phyloP scores from a whole-genome alignment of 1,140 invertebrate genomes.

The Trichogramma pretiosum region DNA sequence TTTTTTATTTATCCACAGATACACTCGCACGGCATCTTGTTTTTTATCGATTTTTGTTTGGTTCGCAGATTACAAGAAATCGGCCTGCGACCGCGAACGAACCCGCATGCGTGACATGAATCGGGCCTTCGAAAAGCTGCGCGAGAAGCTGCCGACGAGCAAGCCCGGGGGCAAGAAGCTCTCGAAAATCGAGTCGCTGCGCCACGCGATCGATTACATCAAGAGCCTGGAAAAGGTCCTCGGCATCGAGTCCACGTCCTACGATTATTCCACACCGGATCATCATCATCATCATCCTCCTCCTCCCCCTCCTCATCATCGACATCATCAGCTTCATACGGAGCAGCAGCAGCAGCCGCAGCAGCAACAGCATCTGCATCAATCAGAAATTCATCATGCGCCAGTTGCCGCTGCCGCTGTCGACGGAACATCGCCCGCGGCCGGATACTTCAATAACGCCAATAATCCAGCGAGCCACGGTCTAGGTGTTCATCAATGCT shows the following conservation, averaged over 20 bases:
- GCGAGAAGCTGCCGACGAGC: slow-evolving; percentile 66
- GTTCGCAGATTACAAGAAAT: slow-evolving; percentile 71
- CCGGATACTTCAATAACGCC: no score
- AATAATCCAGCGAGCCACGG: no score
- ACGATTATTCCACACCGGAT: no score
- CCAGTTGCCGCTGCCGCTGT: slow-evolving; percentile 8
- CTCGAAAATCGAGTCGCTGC: slow-evolving; percentile 76
- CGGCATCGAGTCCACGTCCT: slow-evolving; percentile 2
- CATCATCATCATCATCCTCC: no score
- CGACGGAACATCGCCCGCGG: no score
- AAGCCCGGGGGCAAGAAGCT: slow-evolving; percentile 83
- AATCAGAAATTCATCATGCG: no score
- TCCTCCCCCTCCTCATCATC: no score
- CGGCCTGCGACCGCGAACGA: slow-evolving; percentile 75
- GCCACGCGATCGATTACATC: slow-evolving; percentile 75
- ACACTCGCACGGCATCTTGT: not conserved
- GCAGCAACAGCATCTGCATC: not conserved
- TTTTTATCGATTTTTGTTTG: not conserved
- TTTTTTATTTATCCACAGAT: no score
- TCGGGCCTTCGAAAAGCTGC: slow-evolving; percentile 67
- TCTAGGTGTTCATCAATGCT: no score
- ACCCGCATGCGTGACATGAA: slow-evolving; percentile 86
- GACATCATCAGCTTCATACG: no score
- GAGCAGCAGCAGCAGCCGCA: slow-evolving; percentile 16
- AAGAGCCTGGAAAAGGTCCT: slow-evolving; percentile 59